Evolutionary conservation across 2,113 vertebrate genomes (phyloP).

Genomic region (Chlorodrepanis virens): DNA sequence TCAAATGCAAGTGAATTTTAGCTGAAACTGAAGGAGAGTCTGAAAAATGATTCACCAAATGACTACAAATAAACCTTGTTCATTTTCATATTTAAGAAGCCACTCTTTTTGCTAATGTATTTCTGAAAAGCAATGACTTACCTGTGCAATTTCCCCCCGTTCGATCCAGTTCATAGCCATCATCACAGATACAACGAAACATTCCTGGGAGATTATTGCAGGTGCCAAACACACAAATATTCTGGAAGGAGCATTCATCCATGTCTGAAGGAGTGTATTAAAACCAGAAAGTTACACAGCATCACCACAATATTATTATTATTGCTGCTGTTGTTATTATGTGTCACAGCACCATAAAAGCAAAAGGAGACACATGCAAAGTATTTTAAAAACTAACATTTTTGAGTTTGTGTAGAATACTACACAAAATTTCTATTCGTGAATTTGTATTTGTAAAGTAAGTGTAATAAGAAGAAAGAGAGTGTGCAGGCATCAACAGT

Average conservation of each 20-base stretch:
- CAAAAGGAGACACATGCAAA: neutral
- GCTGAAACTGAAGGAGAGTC: neutral
- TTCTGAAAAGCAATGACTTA: constrained; percentile 14
- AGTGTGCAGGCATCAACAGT: neutral
- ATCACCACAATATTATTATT: neutral
- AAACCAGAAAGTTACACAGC: neutral
- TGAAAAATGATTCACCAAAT: neutral
- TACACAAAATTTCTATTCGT: neutral
- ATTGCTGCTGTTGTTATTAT: neutral
- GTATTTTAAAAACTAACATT: neutral
- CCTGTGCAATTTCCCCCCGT: constrained; percentile 85
- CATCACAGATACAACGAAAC: constrained; percentile 84
- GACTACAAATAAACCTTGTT: neutral
- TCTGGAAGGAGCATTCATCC: constrained; percentile 83
- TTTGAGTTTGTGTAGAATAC: neutral
- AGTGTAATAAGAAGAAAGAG: neutral
- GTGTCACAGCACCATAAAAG: neutral
- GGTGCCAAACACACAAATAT: constrained; percentile 84
- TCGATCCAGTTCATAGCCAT: constrained; percentile 83
- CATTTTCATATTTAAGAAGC: neutral
- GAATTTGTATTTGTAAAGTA: neutral
- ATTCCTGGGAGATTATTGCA: constrained; percentile 85
- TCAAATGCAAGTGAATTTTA: neutral
- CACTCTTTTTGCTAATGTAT: neutral
- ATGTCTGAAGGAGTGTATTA: constrained; percentile 72